These are phyloP conservation scores for Brachynemurus nebulosus DNA, from an alignment of 2,888 invertebrate genomes.

Conservation along the genomic window DNA sequence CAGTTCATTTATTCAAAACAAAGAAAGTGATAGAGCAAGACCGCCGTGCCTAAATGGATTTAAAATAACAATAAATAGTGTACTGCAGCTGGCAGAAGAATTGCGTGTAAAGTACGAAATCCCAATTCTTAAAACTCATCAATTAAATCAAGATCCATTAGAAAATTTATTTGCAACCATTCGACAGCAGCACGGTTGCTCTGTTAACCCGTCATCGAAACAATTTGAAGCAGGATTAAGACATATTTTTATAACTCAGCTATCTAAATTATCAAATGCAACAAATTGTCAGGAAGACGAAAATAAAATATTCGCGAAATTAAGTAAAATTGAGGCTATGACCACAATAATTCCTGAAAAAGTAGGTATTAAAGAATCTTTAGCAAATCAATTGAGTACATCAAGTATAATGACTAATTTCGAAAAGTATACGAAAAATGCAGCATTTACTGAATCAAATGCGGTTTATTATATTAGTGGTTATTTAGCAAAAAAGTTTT, in stretches of 20 bases:
- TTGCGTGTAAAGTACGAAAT: background rate
- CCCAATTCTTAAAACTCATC: conserved; percentile 1
- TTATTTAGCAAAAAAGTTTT: background rate
- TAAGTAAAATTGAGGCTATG: background rate
- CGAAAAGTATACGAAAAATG: background rate
- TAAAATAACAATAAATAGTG: background rate
- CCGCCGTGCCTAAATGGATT: background rate
- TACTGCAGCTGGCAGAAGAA: background rate
- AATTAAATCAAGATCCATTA: background rate
- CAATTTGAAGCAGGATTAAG: background rate
- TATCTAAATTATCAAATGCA: background rate
- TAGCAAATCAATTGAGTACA: background rate
- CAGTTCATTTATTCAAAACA: background rate
- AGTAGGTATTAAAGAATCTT: background rate
- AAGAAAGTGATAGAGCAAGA: background rate
- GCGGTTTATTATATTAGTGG: conserved; percentile 1
- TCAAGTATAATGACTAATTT: background rate
- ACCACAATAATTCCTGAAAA: background rate
- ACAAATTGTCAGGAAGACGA: background rate
- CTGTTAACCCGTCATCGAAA: background rate
- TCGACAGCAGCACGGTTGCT: conserved; percentile 1
- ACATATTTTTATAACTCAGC: conserved; percentile 1
- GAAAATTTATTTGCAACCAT: conserved; percentile 1
- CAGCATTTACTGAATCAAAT: background rate
- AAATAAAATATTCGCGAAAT: background rate